These are phyloP conservation scores for Pagrus major DNA, from an alignment of 2,113 vertebrate species.

Conservation along the genomic window DNA sequence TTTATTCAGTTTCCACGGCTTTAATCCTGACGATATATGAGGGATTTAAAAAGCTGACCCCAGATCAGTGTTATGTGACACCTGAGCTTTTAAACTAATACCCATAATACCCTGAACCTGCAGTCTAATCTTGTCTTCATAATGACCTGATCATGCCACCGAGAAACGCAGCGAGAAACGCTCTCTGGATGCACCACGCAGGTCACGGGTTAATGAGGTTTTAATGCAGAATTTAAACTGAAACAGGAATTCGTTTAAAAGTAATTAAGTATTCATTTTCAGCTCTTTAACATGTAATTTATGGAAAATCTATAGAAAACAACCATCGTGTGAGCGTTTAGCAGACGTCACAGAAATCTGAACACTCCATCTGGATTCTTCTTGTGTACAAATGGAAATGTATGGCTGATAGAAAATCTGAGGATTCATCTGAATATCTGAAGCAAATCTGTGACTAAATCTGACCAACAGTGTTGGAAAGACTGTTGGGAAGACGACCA, in stretches of 20 bases:
- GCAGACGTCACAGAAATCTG: neutral
- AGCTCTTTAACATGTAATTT: neutral
- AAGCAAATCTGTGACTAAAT: neutral
- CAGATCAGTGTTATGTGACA: constrained; percentile 11
- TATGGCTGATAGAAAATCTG: neutral
- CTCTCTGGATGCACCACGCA: neutral
- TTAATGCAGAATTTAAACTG: neutral
- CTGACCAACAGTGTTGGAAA: neutral
- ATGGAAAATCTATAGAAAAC: neutral
- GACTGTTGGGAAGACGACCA: no score
- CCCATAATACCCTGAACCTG: constrained; percentile 31
- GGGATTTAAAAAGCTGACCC: constrained; percentile 23
- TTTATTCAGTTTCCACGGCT: neutral
- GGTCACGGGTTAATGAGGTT: neutral
- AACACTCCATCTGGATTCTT: no score
- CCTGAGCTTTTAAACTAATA: constrained; percentile 37
- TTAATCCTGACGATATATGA: constrained; percentile 8
- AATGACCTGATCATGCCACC: neutral
- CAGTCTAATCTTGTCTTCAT: neutral
- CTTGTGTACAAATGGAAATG: neutral
- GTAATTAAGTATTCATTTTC: neutral
- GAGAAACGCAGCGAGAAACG: no score
- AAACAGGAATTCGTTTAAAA: neutral
- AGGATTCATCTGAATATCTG: neutral
- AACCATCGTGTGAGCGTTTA: neutral